These are phyloP conservation scores for Hydropsyche tenuis DNA, from an alignment of 1,140 invertebrate species.

Conservation along the genomic window DNA sequence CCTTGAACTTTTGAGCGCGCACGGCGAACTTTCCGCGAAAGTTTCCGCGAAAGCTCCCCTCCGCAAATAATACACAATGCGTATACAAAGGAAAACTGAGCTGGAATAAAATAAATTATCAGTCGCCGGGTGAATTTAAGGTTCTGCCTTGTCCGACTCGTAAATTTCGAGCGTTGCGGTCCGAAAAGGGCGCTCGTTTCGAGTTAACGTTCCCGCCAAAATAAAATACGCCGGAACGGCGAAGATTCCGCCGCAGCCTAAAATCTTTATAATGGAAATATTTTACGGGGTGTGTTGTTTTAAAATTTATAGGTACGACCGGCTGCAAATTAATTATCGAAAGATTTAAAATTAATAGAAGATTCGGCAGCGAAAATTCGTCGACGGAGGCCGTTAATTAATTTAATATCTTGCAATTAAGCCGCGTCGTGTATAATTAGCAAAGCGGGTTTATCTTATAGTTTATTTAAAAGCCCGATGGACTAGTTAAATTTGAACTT, in stretches of 20 bases:
- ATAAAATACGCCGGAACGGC: too few relatives aligned
- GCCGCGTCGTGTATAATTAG: not conserved
- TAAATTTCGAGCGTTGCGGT: conserved; percentile 1
- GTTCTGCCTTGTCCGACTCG: too few relatives aligned
- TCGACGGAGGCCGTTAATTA: too few relatives aligned
- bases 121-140: not conserved
- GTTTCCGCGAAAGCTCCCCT: not conserved
- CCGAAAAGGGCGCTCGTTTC: not conserved
- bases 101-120: conserved; percentile 5
- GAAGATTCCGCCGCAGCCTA: too few relatives aligned
- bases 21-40: not conserved
- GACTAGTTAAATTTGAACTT: not conserved
- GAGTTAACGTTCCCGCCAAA: too few relatives aligned
- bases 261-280: too few relatives aligned
- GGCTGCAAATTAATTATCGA: too few relatives aligned
- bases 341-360: too few relatives aligned
- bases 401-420: not conserved
- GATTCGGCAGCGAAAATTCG: too few relatives aligned
- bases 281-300: too few relatives aligned
- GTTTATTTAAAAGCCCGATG: not conserved
- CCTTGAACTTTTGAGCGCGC: conserved; percentile 7
- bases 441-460: not conserved
- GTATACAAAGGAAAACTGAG: not conserved
- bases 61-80: conserved; percentile 3
- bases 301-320: too few relatives aligned